A percentile compares a stretch with the other conserved stretches of the same genome.
Conservation (phyloP, 1,140 invertebrate species). For the Drosophila sproati region DNA sequence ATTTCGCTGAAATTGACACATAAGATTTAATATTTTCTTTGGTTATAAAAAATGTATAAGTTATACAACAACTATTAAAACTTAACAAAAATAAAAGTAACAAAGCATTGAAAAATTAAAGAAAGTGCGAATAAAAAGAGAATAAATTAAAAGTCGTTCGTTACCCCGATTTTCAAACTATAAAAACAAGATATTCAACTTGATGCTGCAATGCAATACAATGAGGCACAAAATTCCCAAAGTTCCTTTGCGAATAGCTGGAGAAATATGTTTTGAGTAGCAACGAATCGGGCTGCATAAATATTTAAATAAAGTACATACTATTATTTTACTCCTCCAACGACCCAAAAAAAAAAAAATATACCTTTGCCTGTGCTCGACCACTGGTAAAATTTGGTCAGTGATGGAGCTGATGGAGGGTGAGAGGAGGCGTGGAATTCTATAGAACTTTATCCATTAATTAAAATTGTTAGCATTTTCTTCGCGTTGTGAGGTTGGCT, state of each 20-base stretch:
- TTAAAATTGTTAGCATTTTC: conserved; percentile 75
- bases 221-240: conserved; percentile 1
- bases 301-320: conserved; percentile 56
- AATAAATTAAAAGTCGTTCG: no score
- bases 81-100: no score
- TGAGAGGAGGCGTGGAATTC: conserved; percentile 42
- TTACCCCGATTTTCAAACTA: no score
- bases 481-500: conserved; percentile 62
- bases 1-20: no score
- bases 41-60: no score
- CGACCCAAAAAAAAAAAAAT: conserved; percentile 3
- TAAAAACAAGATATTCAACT: no score
- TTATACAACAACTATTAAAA: no score
- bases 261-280: conserved; percentile 36
- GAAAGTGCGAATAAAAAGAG: no score
- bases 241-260: conserved; percentile 14
- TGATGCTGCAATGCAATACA: not conserved
- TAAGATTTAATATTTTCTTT: no score
- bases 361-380: not conserved
- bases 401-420: not conserved
- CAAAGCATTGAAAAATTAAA: no score
- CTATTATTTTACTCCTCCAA: not conserved
- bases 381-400: conserved; percentile 13
- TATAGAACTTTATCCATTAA: conserved; percentile 80
- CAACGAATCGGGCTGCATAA: conserved; percentile 34